Conservation (phyloP, 2,113 vertebrate genomes). For the Girardinichthys multiradiatus region DNA sequence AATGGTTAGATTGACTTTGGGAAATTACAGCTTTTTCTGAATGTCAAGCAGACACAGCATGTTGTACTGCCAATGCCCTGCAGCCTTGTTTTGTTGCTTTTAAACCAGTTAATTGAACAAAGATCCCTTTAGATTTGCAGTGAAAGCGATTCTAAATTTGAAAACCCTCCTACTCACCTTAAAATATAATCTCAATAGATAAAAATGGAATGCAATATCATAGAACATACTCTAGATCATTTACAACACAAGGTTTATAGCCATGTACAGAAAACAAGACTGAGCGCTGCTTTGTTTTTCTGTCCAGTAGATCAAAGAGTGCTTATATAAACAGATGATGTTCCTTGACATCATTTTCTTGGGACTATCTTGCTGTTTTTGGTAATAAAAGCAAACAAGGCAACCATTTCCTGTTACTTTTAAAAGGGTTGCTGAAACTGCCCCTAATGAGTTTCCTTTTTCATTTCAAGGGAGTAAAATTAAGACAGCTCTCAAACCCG, state of each 20-base stretch:
- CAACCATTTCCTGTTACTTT: conserved; percentile 33
- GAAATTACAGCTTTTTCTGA: no score
- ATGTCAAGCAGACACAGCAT: no score
- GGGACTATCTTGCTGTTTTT: neutral
- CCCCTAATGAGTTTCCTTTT: conserved; percentile 52
- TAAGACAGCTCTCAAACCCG: conserved; percentile 6
- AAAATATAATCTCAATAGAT: no score
- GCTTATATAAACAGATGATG: neutral
- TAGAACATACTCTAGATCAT: neutral
- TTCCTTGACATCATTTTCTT: no score
- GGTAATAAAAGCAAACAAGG: neutral
- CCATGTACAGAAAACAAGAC: neutral
- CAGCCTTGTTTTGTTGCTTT: no score
- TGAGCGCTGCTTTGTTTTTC: neutral
- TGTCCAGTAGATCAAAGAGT: neutral
- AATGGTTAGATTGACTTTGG: no score
- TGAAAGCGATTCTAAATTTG: neutral
- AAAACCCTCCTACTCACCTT: no score
- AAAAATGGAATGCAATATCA: neutral
- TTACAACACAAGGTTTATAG: neutral
- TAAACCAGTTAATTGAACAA: no score
- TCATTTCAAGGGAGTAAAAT: neutral
- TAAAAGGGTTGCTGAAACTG: conserved; percentile 1
- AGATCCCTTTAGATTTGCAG: neutral
- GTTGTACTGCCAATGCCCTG: no score